Conservation (phyloP, 2,888 invertebrate species). For the Caenorhabditis auriculariae region DNA sequence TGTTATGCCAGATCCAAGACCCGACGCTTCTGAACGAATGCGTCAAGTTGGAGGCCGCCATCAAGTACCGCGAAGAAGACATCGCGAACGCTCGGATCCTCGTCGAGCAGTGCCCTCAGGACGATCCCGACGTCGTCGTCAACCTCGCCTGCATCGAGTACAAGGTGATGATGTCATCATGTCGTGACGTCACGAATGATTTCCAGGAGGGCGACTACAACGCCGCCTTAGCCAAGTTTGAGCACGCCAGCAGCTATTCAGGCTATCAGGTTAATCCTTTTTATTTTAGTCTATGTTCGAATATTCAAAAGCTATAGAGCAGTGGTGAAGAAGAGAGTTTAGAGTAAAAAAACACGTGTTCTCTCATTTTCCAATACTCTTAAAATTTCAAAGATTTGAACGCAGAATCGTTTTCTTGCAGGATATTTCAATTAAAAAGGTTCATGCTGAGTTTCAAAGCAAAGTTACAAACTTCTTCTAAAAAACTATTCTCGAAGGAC, state of each 20-base stretch:
- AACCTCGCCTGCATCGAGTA: slow-evolving; percentile 91
- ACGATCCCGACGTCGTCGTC: slow-evolving; percentile 89
- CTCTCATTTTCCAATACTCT: no score
- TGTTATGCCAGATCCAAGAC: slow-evolving; percentile 70
- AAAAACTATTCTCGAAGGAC: no score
- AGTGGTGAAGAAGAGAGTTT: no score
- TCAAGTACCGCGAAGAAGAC: slow-evolving; percentile 87
- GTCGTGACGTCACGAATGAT: not conserved
- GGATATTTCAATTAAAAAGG: no score
- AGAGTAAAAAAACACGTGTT: no score
- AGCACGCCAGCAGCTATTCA: slow-evolving; percentile 80
- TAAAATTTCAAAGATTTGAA: no score
- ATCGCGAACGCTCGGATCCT: slow-evolving; percentile 82
- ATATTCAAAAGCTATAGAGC: no score
- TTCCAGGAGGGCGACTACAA: slow-evolving; percentile 80
- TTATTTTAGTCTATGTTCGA: no score
- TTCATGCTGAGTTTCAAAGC: no score
- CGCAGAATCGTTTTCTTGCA: no score
- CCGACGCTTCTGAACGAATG: slow-evolving; percentile 66
- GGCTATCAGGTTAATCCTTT: slow-evolving; percentile 77
- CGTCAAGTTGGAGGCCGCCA: slow-evolving; percentile 88
- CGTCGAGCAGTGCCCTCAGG: slow-evolving; percentile 81
- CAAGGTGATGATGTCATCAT: slow-evolving; percentile 70
- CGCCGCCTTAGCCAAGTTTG: slow-evolving; percentile 86
- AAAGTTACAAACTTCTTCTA: not conserved